Evolutionary conservation across 35 echinoderm and acorn worm species (phyloP), one percentile per base, ranked within the genome.

Genomic region (Ophiothrix spiculata): DNA sequence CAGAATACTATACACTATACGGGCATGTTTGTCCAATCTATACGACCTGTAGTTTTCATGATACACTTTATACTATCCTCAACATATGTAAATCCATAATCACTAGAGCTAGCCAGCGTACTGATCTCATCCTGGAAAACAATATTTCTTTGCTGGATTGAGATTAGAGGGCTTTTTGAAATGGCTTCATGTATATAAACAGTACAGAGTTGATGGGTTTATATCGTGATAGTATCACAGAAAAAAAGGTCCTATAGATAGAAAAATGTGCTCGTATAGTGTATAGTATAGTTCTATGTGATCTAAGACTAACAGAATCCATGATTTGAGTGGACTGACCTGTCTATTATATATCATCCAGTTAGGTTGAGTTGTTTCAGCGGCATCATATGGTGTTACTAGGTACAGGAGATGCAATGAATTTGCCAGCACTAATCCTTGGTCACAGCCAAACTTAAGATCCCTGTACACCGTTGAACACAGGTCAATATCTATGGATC

Each of bases 401-500:
- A 97, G 79, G 85, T 81, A 97, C 32, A 97, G 76, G 16, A 97
- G 90, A 46, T 97, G 94, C 45, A 97, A 84, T 13, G 79, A 86
- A 80, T 97, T 97, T 14, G 94, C 87, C 0, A 97, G 79, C 36
- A 97, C 87, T 40, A 97, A 75, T 4, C 94, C 94, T 31, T 92
- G 80, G 60, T 88, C 93, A 87, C 90, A 92, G 2, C 82, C 90
- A 33, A 82, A 19, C 76, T 93, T 83, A 49, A 97, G 74, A 39
- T 97, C 94, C 25, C 54, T 37, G 85, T 93, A 97, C 36, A 97
- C 40, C 0, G 79, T 75, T 13, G 75, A 39, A 81, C 94, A 97
- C 15, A 90, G 39, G 69, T 97, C 94, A 64, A 97, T 93, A 64
- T 97, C 94, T 69, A 97, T 86, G 38, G 94, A 85, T 42, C 94